Evolutionary conservation across 2,888 invertebrate species (phyloP).

Genomic region (Lamellibrachia columna): DNA sequence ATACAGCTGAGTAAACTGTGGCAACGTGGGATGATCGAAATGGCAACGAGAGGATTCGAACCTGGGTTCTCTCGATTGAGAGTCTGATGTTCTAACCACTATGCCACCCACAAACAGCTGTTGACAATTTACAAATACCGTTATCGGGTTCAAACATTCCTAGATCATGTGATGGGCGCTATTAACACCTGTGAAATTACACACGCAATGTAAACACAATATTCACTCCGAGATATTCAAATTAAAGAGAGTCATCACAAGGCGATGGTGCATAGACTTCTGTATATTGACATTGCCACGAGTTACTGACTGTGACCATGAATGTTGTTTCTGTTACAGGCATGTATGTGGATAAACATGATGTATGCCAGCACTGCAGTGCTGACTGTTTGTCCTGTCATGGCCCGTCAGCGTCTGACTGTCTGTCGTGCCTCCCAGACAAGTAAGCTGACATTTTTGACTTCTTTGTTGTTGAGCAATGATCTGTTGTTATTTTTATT

Average conservation of each 20-base stretch:
- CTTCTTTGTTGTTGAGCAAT: not conserved
- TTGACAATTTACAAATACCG: too few relatives aligned
- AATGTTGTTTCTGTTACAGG: not conserved
- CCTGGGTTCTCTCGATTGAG: too few relatives aligned
- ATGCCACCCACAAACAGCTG: too few relatives aligned
- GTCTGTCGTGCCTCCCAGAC: conserved; percentile 20
- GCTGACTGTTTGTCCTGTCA: conserved; percentile 19
- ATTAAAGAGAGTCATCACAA: not conserved
- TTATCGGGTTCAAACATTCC: too few relatives aligned
- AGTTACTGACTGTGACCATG: not conserved
- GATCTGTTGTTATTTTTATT: not conserved
- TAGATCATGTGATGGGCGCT: too few relatives aligned
- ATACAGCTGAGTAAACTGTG: too few relatives aligned
- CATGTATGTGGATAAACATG: conserved; percentile 18
- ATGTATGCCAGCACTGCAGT: not conserved
- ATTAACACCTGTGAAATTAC: too few relatives aligned
- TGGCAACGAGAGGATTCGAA: too few relatives aligned
- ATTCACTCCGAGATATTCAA: too few relatives aligned
- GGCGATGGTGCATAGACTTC: not conserved
- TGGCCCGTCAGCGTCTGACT: not conserved
- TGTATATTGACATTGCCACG: not conserved
- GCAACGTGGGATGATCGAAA: too few relatives aligned
- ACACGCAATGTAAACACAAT: too few relatives aligned
- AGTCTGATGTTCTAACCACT: too few relatives aligned
- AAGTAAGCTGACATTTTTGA: not conserved